Evolutionary conservation across 2,888 invertebrate genomes (phyloP), one percentile per base, ranked within the genome.

Genomic region (Alitta virens): DNA sequence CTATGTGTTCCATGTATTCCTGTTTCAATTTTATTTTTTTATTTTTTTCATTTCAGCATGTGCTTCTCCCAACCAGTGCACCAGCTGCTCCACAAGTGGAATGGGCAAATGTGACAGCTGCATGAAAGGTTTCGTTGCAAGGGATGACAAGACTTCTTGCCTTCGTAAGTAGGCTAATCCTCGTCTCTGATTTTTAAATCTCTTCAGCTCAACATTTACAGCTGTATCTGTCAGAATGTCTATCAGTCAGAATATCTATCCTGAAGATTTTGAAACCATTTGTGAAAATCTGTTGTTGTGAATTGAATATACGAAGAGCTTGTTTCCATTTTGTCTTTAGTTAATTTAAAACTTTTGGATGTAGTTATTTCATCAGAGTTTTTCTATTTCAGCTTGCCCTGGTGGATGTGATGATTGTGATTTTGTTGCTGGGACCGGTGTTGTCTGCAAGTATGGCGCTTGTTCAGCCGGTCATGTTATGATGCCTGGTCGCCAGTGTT

Each of bases 351-450:
- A n/a, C n/a, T n/a, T n/a, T n/a, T n/a, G n/a, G n/a, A n/a, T n/a
- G n/a, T n/a, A n/a, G n/a, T n/a, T n/a, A n/a, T n/a, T n/a, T n/a
- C n/a, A n/a, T n/a, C n/a, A n/a, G n/a, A n/a, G n/a, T n/a, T n/a
- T n/a, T n/a, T n/a, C n/a, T n/a, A n/a, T 46, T 46, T 16, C 46
- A 46, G 46, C n/a, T n/a, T 46, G 46, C n/a, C 46, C 46, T 46
- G 46, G 21, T 21, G 21, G 21, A 7, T 46, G 46, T 46, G 46
- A 46, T n/a, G n/a, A 46, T 16, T 46, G 46, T 16, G n/a, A 46
- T 7, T 46, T 46, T 46, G 46, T 18, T n/a, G 33, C 33, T 33
- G 46, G 46, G 5, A 18, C 46, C 7, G 21, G 46, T 3, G 46
- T 46, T n/a, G 18, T n/a, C 9, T 46, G 46, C 21, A 46, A 46